Evolutionary conservation across 2,113 vertebrate species (phyloP), one percentile per base, ranked within the genome.

Genomic region (Hydrochoerus hydrochaeris): DNA sequence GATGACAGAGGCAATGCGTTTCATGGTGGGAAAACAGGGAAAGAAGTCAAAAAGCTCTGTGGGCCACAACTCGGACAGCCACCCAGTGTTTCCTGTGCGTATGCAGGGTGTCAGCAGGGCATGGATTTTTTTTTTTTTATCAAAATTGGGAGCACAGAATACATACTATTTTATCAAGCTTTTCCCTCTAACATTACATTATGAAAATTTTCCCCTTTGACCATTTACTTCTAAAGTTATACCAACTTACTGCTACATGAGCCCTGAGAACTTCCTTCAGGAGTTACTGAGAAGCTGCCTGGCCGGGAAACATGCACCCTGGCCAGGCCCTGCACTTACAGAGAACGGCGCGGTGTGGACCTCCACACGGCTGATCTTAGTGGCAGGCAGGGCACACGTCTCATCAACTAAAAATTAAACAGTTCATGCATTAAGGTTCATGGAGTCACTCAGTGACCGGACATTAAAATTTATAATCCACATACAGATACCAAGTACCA

Each of bases 371-470:
- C 1, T 98, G 94, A 97, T 97, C 97, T 97, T 98, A 80, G 96
- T 58, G 1, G 98, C 97, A 89, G 98, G 97, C 12, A 93, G 77
- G 67, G 95, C 67, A 98, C 46, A 98, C 63, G 98, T 91, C 97
- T 98, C 98, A 96, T 98, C 97, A 97, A 95, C 99, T 99, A 96
- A 93, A 98, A 98, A 93, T 44, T 96, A 97, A 95, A 95, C 41
- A 91, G 85, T 86, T 87, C 22, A 90, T 91, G 69, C 73, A 2
- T 28, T 96, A 83, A 97, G 78, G 81, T 24, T 95, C 88, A 90
- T 0, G 83, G 11, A 69, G 54, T 90, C 75, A 87, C 67, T 95
- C 30, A 92, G 71, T 49, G 49, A 49, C 44, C 9, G 71, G 7
- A 97, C 13, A 88, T 73, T 94, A 92, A 95, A 92, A 95, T 9